phyloP scores from a whole-genome alignment of 2,888 invertebrate genomes.

The Atrina japonica region DNA sequence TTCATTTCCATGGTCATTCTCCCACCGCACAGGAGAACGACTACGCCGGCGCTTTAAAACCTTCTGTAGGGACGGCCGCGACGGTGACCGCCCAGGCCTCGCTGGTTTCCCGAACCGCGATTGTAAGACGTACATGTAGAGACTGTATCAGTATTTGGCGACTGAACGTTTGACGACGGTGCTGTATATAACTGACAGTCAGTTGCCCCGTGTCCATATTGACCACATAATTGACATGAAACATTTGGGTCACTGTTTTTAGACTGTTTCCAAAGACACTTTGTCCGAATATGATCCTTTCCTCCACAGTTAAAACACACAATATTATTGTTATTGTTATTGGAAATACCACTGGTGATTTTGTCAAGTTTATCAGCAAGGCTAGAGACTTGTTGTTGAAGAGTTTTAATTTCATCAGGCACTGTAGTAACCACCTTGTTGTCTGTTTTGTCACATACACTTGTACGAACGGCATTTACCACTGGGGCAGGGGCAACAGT shows the following conservation, averaged over 20 bases:
- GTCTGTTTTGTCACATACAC: not conserved
- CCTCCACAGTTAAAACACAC: slow-evolving; percentile 28
- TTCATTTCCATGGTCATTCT: too few relatives aligned
- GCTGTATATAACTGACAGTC: not conserved
- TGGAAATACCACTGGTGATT: not conserved
- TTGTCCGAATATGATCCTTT: slow-evolving; percentile 7
- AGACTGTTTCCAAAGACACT: slow-evolving; percentile 15
- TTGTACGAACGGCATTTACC: too few relatives aligned
- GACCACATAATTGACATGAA: slow-evolving; percentile 27
- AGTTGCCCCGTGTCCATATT: slow-evolving; percentile 21
- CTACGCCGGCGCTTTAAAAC: slow-evolving; percentile 12
- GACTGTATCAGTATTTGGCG: too few relatives aligned
- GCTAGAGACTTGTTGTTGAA: not conserved
- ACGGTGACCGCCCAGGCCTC: slow-evolving; percentile 14
- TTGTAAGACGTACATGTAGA: too few relatives aligned
- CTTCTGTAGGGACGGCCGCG: slow-evolving; percentile 20
- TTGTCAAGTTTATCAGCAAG: not conserved
- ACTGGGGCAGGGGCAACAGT: not conserved
- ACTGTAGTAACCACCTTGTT: not conserved
- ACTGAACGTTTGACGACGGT: too few relatives aligned
- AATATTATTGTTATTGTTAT: not conserved
- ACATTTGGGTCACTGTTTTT: slow-evolving; percentile 8
- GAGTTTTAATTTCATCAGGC: too few relatives aligned
- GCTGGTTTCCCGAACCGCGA: slow-evolving; percentile 17
- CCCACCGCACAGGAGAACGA: too few relatives aligned